Evolutionary conservation across 2,888 invertebrate genomes (phyloP), one percentile per base, ranked within the genome.

Genomic region (Alcis repandata): DNA sequence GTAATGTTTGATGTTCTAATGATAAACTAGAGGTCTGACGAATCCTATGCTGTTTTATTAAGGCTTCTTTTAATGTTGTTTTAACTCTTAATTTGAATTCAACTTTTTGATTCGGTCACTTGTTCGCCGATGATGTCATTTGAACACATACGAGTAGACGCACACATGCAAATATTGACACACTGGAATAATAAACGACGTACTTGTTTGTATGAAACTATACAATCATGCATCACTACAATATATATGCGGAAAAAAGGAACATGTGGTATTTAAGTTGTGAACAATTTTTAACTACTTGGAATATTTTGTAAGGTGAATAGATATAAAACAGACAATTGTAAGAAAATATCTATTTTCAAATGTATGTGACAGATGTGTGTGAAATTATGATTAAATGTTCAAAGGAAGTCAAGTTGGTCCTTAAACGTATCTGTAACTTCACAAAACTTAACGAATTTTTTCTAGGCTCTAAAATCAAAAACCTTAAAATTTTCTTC

Each of bases 101-200:
- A n/a, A 6, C n/a, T 53, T 60, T 52, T 60, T 53, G 10, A 60
- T 48, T 32, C 40, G 32, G 15, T 40, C 46, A 41, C 45, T 60
- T 53, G 61, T 61, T 41, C 15, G 19, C 17, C 41, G 43, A 43
- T 64, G 64, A 64, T 54, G 54, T 64, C 64, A 64, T 59, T 10
- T 41, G 33, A 41, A 57, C 32, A 51, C 43, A 51, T 38, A n/a
- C n/a, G n/a, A n/a, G n/a, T n/a, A 32, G 40, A 27, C 41, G n/a
- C 59, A 63, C 40, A 53, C 46, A 56, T 41, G 36, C 52, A 43
- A 63, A 63, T 64, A 54, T 54, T 43, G 32, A 59, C 40, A 52
- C 27, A 63, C 32, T 32, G 17, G 48, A 15, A 56, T 41, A 56
- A 33, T 33, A 48, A 49, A 33, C 41, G 22, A 40, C 9, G 17